phyloP scores from a whole-genome alignment of 2,797 vertebrate species.

The Acanthopagrus latus region DNA sequence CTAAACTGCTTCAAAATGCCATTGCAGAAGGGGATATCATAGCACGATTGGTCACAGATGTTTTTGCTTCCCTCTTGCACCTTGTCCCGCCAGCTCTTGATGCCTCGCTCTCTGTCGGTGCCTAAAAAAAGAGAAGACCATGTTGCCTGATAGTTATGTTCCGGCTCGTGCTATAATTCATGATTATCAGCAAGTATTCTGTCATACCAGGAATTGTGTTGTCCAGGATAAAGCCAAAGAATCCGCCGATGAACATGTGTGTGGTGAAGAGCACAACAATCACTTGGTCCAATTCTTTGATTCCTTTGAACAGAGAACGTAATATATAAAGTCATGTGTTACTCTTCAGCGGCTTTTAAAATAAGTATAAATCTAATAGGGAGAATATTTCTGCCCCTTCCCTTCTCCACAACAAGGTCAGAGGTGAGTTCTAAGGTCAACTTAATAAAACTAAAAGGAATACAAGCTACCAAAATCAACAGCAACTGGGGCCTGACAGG shows the following conservation, averaged over 20 bases:
- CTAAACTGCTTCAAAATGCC: slow-evolving; percentile 63
- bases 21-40: slow-evolving; percentile 78
- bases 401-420: not conserved
- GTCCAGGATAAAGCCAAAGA: slow-evolving; percentile 86
- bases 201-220: slow-evolving; percentile 84
- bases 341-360: not conserved
- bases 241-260: slow-evolving; percentile 82
- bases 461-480: slow-evolving; percentile 9
- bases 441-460: not conserved
- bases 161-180: not conserved
- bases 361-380: not conserved
- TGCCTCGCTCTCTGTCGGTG: slow-evolving; percentile 81
- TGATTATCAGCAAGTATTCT: not conserved
- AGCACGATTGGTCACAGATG: slow-evolving; percentile 72
- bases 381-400: not conserved
- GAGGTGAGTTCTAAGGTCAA: slow-evolving; percentile 1
- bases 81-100: slow-evolving; percentile 70
- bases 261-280: slow-evolving; percentile 83
- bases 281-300: slow-evolving; percentile 82
- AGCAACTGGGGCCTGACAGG: slow-evolving; percentile 2
- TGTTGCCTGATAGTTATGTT: not conserved
- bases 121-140: slow-evolving; percentile 62
- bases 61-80: slow-evolving; percentile 42
- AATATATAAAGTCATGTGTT: not conserved
- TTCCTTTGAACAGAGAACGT: slow-evolving; percentile 69